Base-by-base conservation (phyloP, 2,888 invertebrate species). In the Eretmocerus hayati region DNA sequence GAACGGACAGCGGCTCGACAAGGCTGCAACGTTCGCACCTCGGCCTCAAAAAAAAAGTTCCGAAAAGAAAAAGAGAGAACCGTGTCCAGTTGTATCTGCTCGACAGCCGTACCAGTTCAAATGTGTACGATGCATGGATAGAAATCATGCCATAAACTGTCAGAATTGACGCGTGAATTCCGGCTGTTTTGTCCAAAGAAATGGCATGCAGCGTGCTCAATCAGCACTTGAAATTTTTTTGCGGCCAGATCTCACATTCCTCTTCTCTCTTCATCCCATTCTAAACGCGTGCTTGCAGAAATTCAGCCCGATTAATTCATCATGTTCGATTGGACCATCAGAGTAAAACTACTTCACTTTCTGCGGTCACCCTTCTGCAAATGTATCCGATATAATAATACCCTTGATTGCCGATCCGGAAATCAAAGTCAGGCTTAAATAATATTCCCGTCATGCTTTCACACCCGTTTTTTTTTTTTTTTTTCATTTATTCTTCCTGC, bases 291-390 rank as follows among this genome's bases (percentile, higher is more conserved):
- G n/a, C 11, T 18, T 4, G 15, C 33, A n/a, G 20, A 11, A 15
- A 21, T 31, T 21, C 37, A n/a, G 15, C 26, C 11, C 40, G 31
- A 53, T 50, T 42, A 50, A 53, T 53, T 49, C 50, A 50, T 53
- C 53, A 53, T 49, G 50, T 44, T 41, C 53, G 49, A 53, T 47
- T 42, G 42, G 23, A 36, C 23, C n/a, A n/a, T n/a, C n/a, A n/a
- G n/a, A n/a, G n/a, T n/a, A n/a, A n/a, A n/a, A n/a, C n/a, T n/a
- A n/a, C n/a, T n/a, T 11, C 26, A n/a, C n/a, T n/a, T n/a, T n/a
- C n/a, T 1, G 1, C 26, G 26, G 26, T 26, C 26, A 11, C 8
- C 26, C 26, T 26, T 26, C 26, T 9, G 26, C 26, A 26, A 11
- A 26, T n/a, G 26, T 11, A 11, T 9, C 26, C 26, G 26, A 26